Base-by-base conservation (phyloP, 1,140 invertebrate genomes). In the Sitobion miscanthi region DNA sequence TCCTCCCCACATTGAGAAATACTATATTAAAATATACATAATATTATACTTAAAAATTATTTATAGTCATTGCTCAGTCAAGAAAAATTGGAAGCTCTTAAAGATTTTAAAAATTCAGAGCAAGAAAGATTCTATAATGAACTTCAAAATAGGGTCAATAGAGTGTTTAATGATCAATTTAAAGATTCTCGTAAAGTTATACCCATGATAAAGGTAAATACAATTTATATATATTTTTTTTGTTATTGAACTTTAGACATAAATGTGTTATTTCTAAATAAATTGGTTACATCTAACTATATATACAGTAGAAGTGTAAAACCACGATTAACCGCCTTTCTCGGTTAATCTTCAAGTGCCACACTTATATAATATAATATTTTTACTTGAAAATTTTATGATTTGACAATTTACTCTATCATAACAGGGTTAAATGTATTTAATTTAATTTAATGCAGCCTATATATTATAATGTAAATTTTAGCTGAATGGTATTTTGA, bases 91-190 rank as follows among this genome's bases (percentile, higher is more conserved):
- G 91, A 93, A 86, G 91, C 91, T n/a, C 35, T 93, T 86, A 17
- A 93, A 42, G 1, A 86, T n/a, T 93, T 54, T 42, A 93, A 93
- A 85, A 93, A 93, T 57, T 30, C 35, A 42, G n/a, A 93, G 23
- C 82, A 93, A 20, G 91, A 93, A n/a, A 86, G 25, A 52, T 93
- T 93, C 30, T 85, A 85, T 83, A n/a, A 93, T 54, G 91, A 93
- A 85, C 47, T 93, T 54, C 77, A 57, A 85, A 93, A 42, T 42
- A 52, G 91, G 21, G 82, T 86, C 30, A 42, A 93, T 57, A 86
- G 45, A 85, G 82, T 85, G 23, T 93, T 54, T 57, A 85, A 83
- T n/a, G 91, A 93, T 8, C 2, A 93, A 83, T 93, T 93, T 57
- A 42, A 93, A 86, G 23, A 93, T 86, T 5, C 4, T 35, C 91